Evolutionary conservation across 2,888 invertebrate species (phyloP).

Genomic region (Heliconius sara): DNA sequence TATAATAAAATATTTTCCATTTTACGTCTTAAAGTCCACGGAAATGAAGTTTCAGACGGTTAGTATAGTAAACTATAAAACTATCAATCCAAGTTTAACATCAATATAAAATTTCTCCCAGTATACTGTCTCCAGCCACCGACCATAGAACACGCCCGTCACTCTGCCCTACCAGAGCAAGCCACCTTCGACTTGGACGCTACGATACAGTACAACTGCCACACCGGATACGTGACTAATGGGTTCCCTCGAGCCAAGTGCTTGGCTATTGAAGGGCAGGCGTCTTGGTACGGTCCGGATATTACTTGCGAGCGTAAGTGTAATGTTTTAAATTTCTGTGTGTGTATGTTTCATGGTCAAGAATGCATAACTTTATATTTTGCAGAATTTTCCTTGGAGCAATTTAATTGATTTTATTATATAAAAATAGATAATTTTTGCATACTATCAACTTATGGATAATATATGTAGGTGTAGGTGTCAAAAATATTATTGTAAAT

Average conservation of each 20-base stretch:
- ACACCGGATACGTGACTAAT: constrained; percentile 96
- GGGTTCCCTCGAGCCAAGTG: constrained; percentile 97
- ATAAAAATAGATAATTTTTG: too few relatives aligned
- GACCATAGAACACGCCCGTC: constrained; percentile 92
- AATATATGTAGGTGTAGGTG: too few relatives aligned
- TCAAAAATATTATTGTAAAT: too few relatives aligned
- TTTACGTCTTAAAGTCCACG: not conserved
- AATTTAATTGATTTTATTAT: too few relatives aligned
- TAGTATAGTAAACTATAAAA: not conserved
- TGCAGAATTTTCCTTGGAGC: too few relatives aligned
- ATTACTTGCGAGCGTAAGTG: constrained; percentile 95
- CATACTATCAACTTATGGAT: too few relatives aligned
- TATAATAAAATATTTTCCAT: not conserved
- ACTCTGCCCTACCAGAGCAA: constrained; percentile 94
- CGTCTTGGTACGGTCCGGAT: constrained; percentile 98
- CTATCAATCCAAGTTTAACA: not conserved
- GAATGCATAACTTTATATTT: too few relatives aligned
- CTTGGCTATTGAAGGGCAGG: constrained; percentile 92
- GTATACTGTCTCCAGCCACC: constrained; percentile 94
- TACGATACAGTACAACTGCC: constrained; percentile 96
- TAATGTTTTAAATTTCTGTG: not conserved
- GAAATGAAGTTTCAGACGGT: too few relatives aligned
- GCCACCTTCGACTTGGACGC: constrained; percentile 95
- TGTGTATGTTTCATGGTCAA: too few relatives aligned
- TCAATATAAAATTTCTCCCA: constrained; percentile 60